Base-by-base conservation (phyloP, 2,113 vertebrate genomes). In the Lutjanus erythropterus region DNA sequence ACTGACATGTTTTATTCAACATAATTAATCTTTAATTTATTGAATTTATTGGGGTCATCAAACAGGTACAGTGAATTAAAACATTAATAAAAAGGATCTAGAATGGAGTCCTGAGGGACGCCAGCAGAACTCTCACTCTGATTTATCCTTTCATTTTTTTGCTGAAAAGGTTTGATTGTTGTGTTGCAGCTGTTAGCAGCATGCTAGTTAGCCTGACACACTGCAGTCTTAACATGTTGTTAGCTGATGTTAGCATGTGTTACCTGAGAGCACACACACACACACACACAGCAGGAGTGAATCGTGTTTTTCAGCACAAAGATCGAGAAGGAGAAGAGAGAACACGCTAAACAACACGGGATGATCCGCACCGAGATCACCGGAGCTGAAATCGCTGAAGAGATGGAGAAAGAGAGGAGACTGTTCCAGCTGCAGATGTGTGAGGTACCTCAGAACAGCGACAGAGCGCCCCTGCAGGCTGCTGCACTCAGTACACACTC, bases 291-390 rank as follows among this genome's bases (percentile, higher is more conserved):
- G 18, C 47, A 23, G 47, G 47, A n/a, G 21, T 19, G 46, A 3
- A 29, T 31, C 47, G 35, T 52, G 35, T 42, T 25, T 55, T 42
- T n/a, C 80, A 93, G 92, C 31, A 96, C 96, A 15, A 97, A 98
- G 93, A 97, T 98, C 23, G 97, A 98, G 79, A 97, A 97, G 80
- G 97, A 98, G 77, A 98, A 98, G 86, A 92, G 97, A 82, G 97
- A 98, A 50, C 96, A 97, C 9, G 97, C 97, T 0, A 97, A 97
- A 46, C 97, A 97, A 80, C 97, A 98, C 1, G 97, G 97, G 41
- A 97, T 98, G 97, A 98, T 97, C 89, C 94, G 97, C 37, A 98
- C 96, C 0, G 97, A 98, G 89, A 97, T 98, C 73, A 97, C 97
- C 0, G 97, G 97, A 6, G 97, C 97, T 0, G 97, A 98, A 89